A percentile compares a stretch with the other conserved stretches of the same genome.
phyloP scores from a whole-genome alignment of 2,888 invertebrate species.

The Synergus japonicus region DNA sequence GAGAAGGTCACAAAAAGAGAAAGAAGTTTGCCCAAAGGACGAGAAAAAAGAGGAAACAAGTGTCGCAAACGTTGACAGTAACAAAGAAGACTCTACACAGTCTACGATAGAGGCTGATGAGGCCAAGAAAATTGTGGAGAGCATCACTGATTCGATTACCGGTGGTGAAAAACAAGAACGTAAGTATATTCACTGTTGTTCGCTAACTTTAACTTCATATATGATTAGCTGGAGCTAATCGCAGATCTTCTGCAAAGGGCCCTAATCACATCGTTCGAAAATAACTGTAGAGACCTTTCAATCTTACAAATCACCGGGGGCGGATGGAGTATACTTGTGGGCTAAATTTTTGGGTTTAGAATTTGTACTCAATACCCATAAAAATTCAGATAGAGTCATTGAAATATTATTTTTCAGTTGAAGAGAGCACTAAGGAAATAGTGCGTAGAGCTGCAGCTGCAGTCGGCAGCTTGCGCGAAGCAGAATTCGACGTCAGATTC shows the following conservation, averaged over 20 bases:
- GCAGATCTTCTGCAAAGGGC: too few relatives aligned
- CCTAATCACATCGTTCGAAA: too few relatives aligned
- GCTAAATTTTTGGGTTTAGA: too few relatives aligned
- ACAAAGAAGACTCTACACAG: slow-evolving; percentile 72
- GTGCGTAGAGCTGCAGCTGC: slow-evolving; percentile 93
- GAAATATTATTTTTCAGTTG: slow-evolving; percentile 79
- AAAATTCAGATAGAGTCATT: background rate
- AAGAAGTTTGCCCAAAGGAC: slow-evolving; percentile 69
- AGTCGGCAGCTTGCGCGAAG: slow-evolving; percentile 95
- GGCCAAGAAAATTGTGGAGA: slow-evolving; percentile 94
- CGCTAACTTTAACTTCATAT: too few relatives aligned
- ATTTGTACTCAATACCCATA: too few relatives aligned
- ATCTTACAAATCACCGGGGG: too few relatives aligned
- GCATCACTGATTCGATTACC: slow-evolving; percentile 88
- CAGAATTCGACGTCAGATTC: slow-evolving; percentile 97
- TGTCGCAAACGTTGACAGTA: slow-evolving; percentile 68
- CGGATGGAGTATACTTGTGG: too few relatives aligned
- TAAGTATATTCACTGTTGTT: slow-evolving; percentile 74
- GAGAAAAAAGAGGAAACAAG: slow-evolving; percentile 65
- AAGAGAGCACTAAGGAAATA: slow-evolving; percentile 91
- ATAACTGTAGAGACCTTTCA: too few relatives aligned
- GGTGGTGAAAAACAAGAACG: slow-evolving; percentile 87
- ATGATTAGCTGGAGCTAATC: too few relatives aligned
- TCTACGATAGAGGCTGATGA: slow-evolving; percentile 85
- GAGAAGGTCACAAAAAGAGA: slow-evolving; percentile 82